phyloP scores from a whole-genome alignment of 92 coral and sea anemone genomes.

The Porites lobata region DNA sequence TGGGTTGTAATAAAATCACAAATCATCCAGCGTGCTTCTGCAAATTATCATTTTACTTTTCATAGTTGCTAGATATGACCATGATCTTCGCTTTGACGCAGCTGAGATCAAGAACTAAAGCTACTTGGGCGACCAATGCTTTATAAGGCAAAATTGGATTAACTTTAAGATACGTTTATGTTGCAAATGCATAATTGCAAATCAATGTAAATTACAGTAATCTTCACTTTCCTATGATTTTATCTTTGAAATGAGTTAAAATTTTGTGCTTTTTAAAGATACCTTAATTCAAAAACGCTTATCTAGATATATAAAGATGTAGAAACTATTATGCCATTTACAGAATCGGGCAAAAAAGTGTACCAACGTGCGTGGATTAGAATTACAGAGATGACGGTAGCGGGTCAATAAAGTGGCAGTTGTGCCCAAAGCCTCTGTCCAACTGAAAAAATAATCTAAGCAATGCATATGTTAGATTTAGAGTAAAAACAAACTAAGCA shows the following conservation, averaged over 20 bases:
- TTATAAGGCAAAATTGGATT: background rate
- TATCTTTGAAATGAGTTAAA: background rate
- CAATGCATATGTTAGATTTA: background rate
- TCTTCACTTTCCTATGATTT: background rate
- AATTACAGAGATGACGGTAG: background rate
- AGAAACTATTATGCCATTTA: background rate
- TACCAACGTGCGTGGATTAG: background rate
- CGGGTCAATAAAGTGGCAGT: background rate
- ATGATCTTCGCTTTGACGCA: background rate
- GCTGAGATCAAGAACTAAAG: too few species aligned
- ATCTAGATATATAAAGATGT: background rate
- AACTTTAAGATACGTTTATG: background rate
- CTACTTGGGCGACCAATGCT: background rate
- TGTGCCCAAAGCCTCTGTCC: background rate
- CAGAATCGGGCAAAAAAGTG: background rate
- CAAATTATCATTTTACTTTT: background rate
- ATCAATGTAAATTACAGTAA: background rate
- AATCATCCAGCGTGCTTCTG: background rate
- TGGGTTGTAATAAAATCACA: background rate
- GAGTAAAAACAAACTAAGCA: conserved; percentile 5
- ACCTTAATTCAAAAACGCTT: too few species aligned
- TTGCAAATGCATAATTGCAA: background rate
- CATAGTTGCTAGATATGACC: background rate
- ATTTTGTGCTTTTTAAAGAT: background rate
- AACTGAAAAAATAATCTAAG: conserved; percentile 30